These are phyloP conservation scores for Amphipyra berbera DNA, from an alignment of 2,888 invertebrate genomes.

Conservation along the genomic window DNA sequence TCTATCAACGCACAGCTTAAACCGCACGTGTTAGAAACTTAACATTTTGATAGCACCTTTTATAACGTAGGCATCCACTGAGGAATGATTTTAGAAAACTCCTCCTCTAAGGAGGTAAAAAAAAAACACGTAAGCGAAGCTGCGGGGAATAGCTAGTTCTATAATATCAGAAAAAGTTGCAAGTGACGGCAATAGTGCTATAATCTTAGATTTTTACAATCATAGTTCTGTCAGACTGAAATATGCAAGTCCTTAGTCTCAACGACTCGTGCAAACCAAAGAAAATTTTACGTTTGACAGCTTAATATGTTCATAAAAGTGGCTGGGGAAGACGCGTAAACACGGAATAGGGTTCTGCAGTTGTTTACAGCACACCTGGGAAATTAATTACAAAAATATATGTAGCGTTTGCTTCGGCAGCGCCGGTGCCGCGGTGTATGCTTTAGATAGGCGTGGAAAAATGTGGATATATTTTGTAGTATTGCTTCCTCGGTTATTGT, in stretches of 20 bases:
- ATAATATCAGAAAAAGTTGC: too few relatives aligned
- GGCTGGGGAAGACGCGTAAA: slow-evolving; percentile 66
- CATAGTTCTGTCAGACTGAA: slow-evolving; percentile 19
- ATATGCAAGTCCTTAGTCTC: slow-evolving; percentile 24
- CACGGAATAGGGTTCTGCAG: slow-evolving; percentile 67
- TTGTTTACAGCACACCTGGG: slow-evolving; percentile 77
- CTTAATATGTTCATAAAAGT: slow-evolving; percentile 69
- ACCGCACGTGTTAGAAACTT: too few relatives aligned
- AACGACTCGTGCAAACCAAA: slow-evolving; percentile 44
- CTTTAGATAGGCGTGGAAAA: slow-evolving; percentile 39
- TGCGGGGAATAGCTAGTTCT: too few relatives aligned
- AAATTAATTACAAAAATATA: slow-evolving; percentile 78
- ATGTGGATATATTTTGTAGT: slow-evolving; percentile 51
- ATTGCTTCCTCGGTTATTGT: slow-evolving; percentile 23
- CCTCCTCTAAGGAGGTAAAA: too few relatives aligned
- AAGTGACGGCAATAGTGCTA: too few relatives aligned
- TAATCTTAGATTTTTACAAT: background rate
- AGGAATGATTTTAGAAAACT: too few relatives aligned
- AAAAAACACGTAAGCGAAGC: too few relatives aligned
- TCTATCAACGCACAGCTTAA: too few relatives aligned
- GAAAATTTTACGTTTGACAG: slow-evolving; percentile 61
- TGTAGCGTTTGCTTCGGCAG: slow-evolving; percentile 51
- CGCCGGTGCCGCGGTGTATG: slow-evolving; percentile 28
- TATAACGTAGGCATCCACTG: too few relatives aligned
- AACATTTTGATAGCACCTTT: too few relatives aligned